phyloP scores from a whole-genome alignment of 2,797 vertebrate species.

The Chaetophractus vellerosus region DNA sequence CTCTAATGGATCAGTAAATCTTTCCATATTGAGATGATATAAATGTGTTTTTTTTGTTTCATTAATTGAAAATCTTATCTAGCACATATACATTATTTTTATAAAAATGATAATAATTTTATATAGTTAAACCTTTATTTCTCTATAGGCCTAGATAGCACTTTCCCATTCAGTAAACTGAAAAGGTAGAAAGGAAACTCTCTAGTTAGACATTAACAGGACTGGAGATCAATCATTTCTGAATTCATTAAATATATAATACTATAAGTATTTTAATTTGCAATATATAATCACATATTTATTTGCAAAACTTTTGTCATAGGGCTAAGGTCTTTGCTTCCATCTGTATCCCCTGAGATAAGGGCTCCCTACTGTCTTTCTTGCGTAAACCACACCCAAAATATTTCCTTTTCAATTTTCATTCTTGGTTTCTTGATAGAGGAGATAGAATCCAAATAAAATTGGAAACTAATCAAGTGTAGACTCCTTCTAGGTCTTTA shows the following conservation, averaged over 20 bases:
- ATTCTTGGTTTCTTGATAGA: background rate
- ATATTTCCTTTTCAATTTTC: background rate
- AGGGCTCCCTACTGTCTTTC: background rate
- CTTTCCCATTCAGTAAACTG: background rate
- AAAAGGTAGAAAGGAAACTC: background rate
- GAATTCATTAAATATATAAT: slow-evolving; percentile 12
- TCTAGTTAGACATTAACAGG: background rate
- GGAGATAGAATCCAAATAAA: background rate
- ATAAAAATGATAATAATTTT: background rate
- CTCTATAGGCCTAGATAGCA: background rate
- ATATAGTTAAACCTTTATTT: background rate
- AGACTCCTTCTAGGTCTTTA: background rate
- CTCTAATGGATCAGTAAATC: background rate
- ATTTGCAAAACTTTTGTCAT: background rate
- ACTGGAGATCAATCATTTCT: background rate
- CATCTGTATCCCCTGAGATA: background rate
- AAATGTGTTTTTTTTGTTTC: background rate
- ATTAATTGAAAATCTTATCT: background rate
- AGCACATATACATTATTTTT: background rate
- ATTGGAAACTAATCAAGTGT: background rate
- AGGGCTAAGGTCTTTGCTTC: background rate
- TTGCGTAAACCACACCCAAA: background rate
- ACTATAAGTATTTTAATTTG: background rate
- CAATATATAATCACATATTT: background rate
- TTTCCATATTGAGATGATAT: background rate